phyloP scores from a whole-genome alignment of 2,797 vertebrate species.

The Morelia viridis region DNA sequence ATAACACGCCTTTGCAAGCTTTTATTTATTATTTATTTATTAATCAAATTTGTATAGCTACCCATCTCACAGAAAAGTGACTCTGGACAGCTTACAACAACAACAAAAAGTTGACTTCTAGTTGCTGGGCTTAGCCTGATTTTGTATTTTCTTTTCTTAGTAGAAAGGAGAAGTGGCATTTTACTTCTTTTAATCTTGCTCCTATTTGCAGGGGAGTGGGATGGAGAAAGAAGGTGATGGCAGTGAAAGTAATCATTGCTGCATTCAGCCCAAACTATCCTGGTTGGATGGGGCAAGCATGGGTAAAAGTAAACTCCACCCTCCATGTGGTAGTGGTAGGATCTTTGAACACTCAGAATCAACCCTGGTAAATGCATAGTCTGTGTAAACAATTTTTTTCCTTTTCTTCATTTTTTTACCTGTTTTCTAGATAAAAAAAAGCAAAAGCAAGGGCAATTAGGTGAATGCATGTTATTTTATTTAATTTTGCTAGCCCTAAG shows the following conservation, averaged over 20 bases:
- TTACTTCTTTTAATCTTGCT: background rate
- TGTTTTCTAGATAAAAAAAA: background rate
- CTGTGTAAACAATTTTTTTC: background rate
- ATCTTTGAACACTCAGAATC: background rate
- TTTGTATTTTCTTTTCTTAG: background rate
- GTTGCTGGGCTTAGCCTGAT: background rate
- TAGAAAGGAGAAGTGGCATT: background rate
- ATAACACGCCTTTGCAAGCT: background rate
- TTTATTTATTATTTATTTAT: too few species aligned
- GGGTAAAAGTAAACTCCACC: too few species aligned
- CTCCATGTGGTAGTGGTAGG: too few species aligned
- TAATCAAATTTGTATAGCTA: too few species aligned
- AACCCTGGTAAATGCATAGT: background rate
- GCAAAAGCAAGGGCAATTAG: background rate
- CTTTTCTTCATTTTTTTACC: background rate
- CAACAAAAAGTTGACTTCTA: background rate
- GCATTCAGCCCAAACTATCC: background rate
- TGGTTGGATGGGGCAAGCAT: background rate
- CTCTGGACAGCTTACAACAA: too few species aligned
- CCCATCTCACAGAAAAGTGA: too few species aligned
- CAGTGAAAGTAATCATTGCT: background rate
- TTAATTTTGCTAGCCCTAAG: background rate
- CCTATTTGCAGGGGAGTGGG: background rate
- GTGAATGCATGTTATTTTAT: background rate
- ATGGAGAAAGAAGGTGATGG: fast-evolving